A percentile compares a stretch with the other conserved stretches of the same genome.
phyloP scores from a whole-genome alignment of 1,140 invertebrate genomes.

The Spodoptera litura region DNA sequence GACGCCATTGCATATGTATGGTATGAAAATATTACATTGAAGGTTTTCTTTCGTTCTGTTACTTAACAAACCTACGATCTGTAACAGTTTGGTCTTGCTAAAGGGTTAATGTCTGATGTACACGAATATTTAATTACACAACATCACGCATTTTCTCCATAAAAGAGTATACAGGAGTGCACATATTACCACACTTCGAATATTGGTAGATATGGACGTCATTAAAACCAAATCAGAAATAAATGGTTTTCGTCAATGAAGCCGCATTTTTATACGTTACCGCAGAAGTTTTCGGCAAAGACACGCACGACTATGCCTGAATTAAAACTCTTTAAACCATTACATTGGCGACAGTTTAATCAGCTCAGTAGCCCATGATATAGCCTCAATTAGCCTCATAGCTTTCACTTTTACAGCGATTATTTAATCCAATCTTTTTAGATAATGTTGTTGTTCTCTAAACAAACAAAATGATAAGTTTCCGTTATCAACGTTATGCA shows the following conservation, averaged over 20 bases:
- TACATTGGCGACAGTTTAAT: conserved; percentile 10
- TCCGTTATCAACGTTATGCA: conserved; percentile 45
- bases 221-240: no score
- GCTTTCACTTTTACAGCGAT: conserved; percentile 37
- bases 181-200: no score
- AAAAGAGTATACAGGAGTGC: no score
- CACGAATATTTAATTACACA: no score
- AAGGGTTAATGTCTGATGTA: no score
- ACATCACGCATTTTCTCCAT: no score
- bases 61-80: no score
- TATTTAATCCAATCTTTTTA: conserved; percentile 21
- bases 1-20: not conserved
- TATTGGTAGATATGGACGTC: no score
- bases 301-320: not conserved
- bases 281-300: not conserved
- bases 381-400: conserved; percentile 7
- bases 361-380: conserved; percentile 2
- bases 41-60: no score
- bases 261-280: not conserved
- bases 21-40: not conserved
- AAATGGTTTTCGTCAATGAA: no score
- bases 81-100: no score
- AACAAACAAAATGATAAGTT: conserved; percentile 25
- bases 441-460: conserved; percentile 11
- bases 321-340: conserved; percentile 7